These are phyloP conservation scores for Glossophaga mutica DNA, from an alignment of 2,797 vertebrate genomes.

Conservation along the genomic window DNA sequence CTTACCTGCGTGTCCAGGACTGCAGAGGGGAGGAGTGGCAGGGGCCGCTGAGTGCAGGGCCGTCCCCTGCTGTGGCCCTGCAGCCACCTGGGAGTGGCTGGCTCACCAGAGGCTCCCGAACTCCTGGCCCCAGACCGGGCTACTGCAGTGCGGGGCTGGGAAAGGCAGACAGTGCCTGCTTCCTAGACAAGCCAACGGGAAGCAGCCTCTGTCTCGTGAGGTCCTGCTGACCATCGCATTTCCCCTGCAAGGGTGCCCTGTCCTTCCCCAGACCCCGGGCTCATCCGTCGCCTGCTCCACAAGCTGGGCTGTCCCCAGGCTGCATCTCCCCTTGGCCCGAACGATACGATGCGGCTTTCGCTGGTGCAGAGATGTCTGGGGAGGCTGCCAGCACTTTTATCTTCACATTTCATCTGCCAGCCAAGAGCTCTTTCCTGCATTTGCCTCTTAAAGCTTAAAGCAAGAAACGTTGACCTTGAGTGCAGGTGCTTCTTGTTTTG, in stretches of 20 bases:
- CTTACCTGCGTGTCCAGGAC: slow-evolving; percentile 17
- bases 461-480: slow-evolving; percentile 38
- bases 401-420: slow-evolving; percentile 70
- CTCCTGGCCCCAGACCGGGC: slow-evolving; percentile 18
- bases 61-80: slow-evolving; percentile 12
- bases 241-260: not conserved
- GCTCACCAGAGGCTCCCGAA: slow-evolving; percentile 10
- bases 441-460: slow-evolving; percentile 24
- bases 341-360: slow-evolving; percentile 38
- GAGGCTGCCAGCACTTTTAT: slow-evolving; percentile 72
- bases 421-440: slow-evolving; percentile 53
- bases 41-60: not conserved
- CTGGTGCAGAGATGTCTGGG: slow-evolving; percentile 65
- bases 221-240: slow-evolving; percentile 22
- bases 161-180: not conserved
- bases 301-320: not conserved
- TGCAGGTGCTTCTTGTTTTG: not conserved
- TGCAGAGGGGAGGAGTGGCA: not conserved
- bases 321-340: not conserved
- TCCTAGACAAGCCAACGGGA: not conserved
- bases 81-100: not conserved
- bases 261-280: slow-evolving; percentile 40
- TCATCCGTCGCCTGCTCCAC: not conserved
- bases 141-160: slow-evolving; percentile 16
- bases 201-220: not conserved